Evolutionary conservation across 2,888 invertebrate genomes (phyloP).

Genomic region (Amblyteles armatorius): DNA sequence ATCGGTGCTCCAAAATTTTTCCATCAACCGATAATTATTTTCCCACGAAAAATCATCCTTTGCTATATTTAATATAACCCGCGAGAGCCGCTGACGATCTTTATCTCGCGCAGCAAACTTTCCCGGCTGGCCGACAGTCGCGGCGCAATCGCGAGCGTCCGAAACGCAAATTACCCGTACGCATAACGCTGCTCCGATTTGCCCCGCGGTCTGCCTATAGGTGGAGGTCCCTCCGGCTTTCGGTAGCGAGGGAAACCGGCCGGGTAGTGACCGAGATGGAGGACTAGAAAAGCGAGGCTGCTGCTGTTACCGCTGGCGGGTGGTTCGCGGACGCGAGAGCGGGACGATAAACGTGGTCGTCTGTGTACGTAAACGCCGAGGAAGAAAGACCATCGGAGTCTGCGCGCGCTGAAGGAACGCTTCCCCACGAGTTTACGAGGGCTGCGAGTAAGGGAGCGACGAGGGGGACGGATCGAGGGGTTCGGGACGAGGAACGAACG

Average conservation of each 20-base stretch:
- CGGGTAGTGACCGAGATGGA: slow-evolving; percentile 62
- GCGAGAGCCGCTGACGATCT: no score
- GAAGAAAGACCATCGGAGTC: slow-evolving; percentile 51
- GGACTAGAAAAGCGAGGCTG: slow-evolving; percentile 28
- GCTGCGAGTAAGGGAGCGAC: slow-evolving; percentile 58
- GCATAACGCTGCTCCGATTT: not conserved
- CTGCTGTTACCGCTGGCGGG: not conserved
- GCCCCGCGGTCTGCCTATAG: slow-evolving; percentile 4
- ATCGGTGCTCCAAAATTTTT: no score
- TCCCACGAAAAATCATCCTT: no score
- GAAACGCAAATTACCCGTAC: no score
- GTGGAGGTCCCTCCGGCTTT: not conserved
- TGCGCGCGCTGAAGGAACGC: slow-evolving; percentile 52
- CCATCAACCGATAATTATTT: no score
- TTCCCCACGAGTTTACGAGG: slow-evolving; percentile 52
- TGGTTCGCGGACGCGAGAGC: slow-evolving; percentile 38
- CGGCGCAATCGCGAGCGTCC: no score
- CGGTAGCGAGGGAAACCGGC: slow-evolving; percentile 54
- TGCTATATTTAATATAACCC: no score
- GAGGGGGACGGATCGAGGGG: slow-evolving; percentile 57
- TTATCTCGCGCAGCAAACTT: no score
- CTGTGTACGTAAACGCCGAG: slow-evolving; percentile 18
- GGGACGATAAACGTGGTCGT: slow-evolving; percentile 50
- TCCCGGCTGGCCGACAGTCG: no score
- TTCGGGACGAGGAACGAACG: slow-evolving; percentile 34